A percentile compares a stretch with the other conserved stretches of the same genome.
Evolutionary conservation across 2,797 vertebrate species (phyloP).

Genomic region (Balearica regulorum): DNA sequence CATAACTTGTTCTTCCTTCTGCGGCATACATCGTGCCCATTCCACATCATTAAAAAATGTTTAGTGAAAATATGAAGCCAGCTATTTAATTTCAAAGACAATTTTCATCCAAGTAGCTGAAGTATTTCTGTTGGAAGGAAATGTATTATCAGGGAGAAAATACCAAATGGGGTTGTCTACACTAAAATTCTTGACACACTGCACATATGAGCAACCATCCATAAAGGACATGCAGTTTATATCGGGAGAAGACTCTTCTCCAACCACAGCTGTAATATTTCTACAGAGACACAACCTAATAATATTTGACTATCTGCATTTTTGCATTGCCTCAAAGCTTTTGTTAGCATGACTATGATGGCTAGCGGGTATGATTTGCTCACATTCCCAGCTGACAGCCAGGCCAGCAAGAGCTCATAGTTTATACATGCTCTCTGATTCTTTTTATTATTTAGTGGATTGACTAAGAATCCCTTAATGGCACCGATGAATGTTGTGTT

Average conservation of each 20-base stretch:
- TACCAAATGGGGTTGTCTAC: neutral
- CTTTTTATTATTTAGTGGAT: neutral
- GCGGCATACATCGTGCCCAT: neutral
- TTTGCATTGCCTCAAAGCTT: neutral
- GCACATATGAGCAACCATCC: neutral
- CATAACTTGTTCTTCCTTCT: neutral
- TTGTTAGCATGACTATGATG: neutral
- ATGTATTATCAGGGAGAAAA: neutral
- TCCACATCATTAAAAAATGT: neutral
- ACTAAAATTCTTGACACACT: neutral
- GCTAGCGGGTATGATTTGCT: neutral
- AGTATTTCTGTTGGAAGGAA: neutral
- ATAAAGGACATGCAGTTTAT: neutral
- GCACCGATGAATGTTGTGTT: neutral
- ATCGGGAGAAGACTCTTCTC: neutral
- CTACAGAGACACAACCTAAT: neutral
- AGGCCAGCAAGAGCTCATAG: neutral
- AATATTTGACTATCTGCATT: neutral
- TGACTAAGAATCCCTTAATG: neutral
- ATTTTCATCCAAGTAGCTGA: neutral
- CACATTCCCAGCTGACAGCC: neutral
- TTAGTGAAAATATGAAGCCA: neutral
- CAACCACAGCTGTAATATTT: neutral
- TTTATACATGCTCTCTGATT: neutral
- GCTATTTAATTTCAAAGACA: neutral